These are phyloP conservation scores for Sitophilus oryzae DNA, from an alignment of 1,140 invertebrate species.

Conservation along the genomic window DNA sequence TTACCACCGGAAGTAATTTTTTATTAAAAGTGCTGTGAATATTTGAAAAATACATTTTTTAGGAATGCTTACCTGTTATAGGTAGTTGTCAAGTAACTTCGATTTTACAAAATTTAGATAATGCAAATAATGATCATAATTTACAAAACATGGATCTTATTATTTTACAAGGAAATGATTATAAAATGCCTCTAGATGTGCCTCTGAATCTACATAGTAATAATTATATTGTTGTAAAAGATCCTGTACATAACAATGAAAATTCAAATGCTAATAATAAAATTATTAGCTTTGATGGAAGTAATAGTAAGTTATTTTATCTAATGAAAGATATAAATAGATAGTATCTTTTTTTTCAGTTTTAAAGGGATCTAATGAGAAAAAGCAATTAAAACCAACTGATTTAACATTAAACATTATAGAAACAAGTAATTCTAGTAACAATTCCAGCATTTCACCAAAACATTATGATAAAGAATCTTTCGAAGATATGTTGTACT, in stretches of 20 bases:
- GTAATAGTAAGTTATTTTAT: neutral
- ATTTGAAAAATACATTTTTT: constrained; percentile 18
- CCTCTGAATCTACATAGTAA: constrained; percentile 21
- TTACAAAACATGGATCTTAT: constrained; percentile 32
- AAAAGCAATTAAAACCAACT: constrained; percentile 11
- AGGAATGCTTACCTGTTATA: constrained; percentile 39
- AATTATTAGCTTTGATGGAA: neutral
- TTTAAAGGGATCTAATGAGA: constrained; percentile 5
- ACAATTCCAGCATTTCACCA: constrained; percentile 4
- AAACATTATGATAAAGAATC: constrained; percentile 27
- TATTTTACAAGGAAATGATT: constrained; percentile 31
- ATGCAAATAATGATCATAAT: constrained; percentile 12
- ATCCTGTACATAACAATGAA: constrained; percentile 7
- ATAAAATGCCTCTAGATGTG: constrained; percentile 26
- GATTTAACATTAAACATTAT: constrained; percentile 14
- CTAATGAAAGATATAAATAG: neutral
- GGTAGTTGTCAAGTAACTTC: constrained; percentile 38
- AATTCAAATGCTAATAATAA: neutral
- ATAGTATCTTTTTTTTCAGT: neutral
- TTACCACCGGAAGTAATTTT: constrained; percentile 29
- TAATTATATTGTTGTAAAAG: constrained; percentile 33
- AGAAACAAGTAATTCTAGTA: constrained; percentile 14
- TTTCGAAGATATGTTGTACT: constrained; percentile 36
- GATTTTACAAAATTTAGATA: constrained; percentile 37
- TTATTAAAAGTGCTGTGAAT: neutral